Evolutionary conservation across 2,113 vertebrate genomes (phyloP).

Genomic region (Haemorhous mexicanus): DNA sequence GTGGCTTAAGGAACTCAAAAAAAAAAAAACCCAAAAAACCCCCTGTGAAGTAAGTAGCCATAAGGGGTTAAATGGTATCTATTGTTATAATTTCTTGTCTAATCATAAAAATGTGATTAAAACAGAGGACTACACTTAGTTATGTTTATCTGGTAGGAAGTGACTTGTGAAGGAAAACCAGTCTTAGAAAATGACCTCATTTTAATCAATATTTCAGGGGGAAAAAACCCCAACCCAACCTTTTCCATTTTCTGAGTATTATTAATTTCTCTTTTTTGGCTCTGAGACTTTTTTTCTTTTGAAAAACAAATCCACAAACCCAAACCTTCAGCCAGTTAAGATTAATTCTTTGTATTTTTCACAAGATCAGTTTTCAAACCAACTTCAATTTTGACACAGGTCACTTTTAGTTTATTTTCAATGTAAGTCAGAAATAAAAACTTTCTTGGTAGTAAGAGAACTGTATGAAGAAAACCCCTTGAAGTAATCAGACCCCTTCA

Average conservation of each 20-base stretch:
- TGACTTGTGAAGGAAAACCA: not conserved
- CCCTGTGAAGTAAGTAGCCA: not conserved
- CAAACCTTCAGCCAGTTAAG: not conserved
- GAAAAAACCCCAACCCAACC: fast-evolving
- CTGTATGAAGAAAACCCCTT: not conserved
- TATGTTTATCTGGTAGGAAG: not conserved
- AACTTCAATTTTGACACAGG: not conserved
- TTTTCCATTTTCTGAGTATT: not conserved
- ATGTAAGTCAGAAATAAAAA: not conserved
- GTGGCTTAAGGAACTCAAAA: not conserved
- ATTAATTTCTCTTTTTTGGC: not conserved
- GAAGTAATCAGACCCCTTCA: not conserved
- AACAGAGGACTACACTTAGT: not conserved
- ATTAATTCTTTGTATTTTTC: not conserved
- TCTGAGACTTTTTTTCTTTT: not conserved
- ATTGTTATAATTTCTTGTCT: not conserved
- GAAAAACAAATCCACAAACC: not conserved
- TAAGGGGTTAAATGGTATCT: not conserved
- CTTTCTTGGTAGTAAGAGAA: not conserved
- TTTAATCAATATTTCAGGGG: not conserved
- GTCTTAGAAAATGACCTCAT: not conserved
- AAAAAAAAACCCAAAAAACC: too few relatives aligned
- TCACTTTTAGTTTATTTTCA: not conserved
- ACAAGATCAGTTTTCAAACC: not conserved
- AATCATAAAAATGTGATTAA: not conserved